Evolutionary conservation across 2,113 vertebrate species (phyloP).

Genomic region (Amia ocellicauda): DNA sequence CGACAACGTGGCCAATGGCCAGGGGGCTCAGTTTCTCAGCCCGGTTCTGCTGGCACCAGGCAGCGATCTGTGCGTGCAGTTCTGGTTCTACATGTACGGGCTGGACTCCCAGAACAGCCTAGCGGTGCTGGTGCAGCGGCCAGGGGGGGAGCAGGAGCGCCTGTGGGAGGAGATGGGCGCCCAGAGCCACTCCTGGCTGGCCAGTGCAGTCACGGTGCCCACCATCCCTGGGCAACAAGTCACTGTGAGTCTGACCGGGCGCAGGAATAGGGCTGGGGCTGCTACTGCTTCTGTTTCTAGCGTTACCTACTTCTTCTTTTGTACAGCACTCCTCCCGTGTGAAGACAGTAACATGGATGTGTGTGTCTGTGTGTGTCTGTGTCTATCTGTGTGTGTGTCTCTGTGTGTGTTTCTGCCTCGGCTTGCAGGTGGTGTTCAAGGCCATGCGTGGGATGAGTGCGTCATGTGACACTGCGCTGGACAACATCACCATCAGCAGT

Average conservation of each 20-base stretch:
- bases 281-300: neutral
- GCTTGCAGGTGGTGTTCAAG: constrained; percentile 62
- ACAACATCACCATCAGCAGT: constrained; percentile 68
- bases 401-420: neutral
- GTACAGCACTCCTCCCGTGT: constrained; percentile 9
- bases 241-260: constrained; percentile 50
- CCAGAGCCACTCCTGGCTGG: constrained; percentile 70
- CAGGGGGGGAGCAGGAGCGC: constrained; percentile 20
- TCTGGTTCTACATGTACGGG: constrained; percentile 72
- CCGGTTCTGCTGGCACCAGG: constrained; percentile 40
- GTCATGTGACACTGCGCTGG: constrained; percentile 66
- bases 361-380: neutral
- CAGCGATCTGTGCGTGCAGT: constrained; percentile 62
- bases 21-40: constrained; percentile 59
- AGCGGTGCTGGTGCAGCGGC: constrained; percentile 47
- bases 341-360: neutral
- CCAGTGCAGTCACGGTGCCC: constrained; percentile 51
- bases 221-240: constrained; percentile 37
- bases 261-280: neutral
- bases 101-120: constrained; percentile 28
- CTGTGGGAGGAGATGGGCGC: constrained; percentile 59
- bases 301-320: too few species aligned
- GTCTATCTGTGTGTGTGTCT: neutral
- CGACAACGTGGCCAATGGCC: constrained; percentile 49
- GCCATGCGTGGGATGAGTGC: constrained; percentile 44